Conservation (phyloP, 2,888 invertebrate genomes). For the Glaucopsyche alexis region DNA sequence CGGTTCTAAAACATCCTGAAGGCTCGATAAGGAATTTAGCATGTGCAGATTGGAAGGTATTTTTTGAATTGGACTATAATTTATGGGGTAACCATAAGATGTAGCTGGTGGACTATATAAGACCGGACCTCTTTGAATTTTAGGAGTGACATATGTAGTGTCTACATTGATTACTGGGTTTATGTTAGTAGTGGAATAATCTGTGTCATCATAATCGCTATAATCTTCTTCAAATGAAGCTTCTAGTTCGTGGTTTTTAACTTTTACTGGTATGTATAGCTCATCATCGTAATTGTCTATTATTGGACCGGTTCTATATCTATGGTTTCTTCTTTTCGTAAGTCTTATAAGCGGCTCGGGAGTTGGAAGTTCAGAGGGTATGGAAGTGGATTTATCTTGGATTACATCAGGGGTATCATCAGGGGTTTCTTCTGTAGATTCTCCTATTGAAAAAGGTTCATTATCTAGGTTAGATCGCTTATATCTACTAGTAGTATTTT, state of each 20-base stretch:
- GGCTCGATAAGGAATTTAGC: slow-evolving; percentile 39
- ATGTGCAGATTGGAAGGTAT: slow-evolving; percentile 38
- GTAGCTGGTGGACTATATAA: slow-evolving; percentile 36
- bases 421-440: slow-evolving; percentile 41
- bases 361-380: slow-evolving; percentile 33
- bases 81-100: slow-evolving; percentile 17
- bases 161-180: slow-evolving; percentile 28
- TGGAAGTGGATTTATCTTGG: slow-evolving; percentile 45
- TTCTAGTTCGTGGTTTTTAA: slow-evolving; percentile 45
- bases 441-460: slow-evolving; percentile 50
- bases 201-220: slow-evolving; percentile 45
- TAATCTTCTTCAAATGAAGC: slow-evolving; percentile 46
- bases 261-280: slow-evolving; percentile 40
- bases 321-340: slow-evolving; percentile 44
- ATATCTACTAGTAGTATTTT: slow-evolving; percentile 41
- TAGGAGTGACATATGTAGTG: slow-evolving; percentile 9
- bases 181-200: slow-evolving; percentile 25
- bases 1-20: slow-evolving; percentile 52
- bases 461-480: slow-evolving; percentile 53
- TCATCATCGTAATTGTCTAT: slow-evolving; percentile 50
- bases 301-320: slow-evolving; percentile 50
- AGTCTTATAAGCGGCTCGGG: slow-evolving; percentile 45
- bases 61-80: slow-evolving; percentile 29
- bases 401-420: slow-evolving; percentile 36
- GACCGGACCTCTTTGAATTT: slow-evolving; percentile 37